Evolutionary conservation across 2,113 vertebrate genomes (phyloP).

Genomic region (Dendrocopos noguchii): DNA sequence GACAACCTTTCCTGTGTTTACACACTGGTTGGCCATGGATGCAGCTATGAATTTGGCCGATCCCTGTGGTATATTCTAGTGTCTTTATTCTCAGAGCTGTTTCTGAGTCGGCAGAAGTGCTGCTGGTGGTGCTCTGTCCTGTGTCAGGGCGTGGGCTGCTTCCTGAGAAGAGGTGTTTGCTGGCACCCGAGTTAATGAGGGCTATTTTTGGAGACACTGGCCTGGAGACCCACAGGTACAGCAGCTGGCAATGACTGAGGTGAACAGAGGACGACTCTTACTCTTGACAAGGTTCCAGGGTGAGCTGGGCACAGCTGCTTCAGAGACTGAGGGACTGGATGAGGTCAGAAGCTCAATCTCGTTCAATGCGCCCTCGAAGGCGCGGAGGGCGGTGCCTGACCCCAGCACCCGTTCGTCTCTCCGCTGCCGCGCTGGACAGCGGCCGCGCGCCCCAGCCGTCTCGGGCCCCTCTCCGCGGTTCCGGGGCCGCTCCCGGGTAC

Average conservation of each 20-base stretch:
- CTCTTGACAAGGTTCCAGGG: not conserved
- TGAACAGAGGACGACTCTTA: accelerated
- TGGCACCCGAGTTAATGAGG: not conserved
- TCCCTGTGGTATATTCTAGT: not conserved
- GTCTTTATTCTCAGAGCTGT: not conserved
- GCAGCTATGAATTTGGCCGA: accelerated
- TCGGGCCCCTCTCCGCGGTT: not conserved
- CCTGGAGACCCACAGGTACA: accelerated
- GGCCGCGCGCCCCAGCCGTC: no score
- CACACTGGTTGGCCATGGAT: accelerated
- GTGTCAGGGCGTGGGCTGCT: not conserved
- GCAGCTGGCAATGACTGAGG: not conserved
- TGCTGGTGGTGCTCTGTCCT: accelerated
- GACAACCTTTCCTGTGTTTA: not conserved
- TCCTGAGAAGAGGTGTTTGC: not conserved
- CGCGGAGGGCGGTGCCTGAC: not conserved
- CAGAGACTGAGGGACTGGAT: accelerated
- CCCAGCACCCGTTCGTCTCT: no score
- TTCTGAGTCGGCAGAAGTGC: not conserved
- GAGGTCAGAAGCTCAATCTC: accelerated
- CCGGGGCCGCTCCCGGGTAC: not conserved
- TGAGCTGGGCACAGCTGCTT: accelerated
- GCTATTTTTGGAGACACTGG: not conserved
- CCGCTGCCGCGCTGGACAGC: not conserved
- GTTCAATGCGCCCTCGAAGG: accelerated